Base-by-base conservation (phyloP, 1,140 invertebrate genomes). In the Drosophila littoralis region DNA sequence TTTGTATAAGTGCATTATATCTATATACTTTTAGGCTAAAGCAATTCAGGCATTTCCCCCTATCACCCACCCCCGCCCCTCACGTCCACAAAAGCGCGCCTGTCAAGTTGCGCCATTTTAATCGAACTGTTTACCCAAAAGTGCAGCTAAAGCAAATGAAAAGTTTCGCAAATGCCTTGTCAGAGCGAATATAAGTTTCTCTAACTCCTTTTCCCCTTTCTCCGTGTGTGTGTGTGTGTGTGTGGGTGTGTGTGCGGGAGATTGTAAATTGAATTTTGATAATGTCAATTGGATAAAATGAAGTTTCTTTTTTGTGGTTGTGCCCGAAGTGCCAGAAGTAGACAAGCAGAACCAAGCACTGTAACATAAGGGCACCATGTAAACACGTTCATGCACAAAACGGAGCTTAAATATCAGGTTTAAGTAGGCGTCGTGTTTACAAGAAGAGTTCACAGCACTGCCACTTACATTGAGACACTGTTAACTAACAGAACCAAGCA, bases 211-310 rank as follows among this genome's bases (percentile, higher is more conserved):
- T 35, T 38, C 10, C 22, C 22, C 4, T 28, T 28, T 28, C 22
- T 28, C 22, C 22, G 22, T 12, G 12, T 40, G 38, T 54, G n/a
- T 36, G 32, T 36, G 33, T 54, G 51, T 15, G 22, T 22, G 22
- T 3, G 22, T n/a, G n/a, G n/a, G n/a, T 33, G 51, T 7, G 9
- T 38, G 50, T 32, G 15, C 12, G 5, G 43, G 22, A 85, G 83
- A 88, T 88, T 88, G 69, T 88, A 88, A 88, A 88, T 88, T 88
- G 85, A 88, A 88, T 88, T 89, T 84, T 81, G 84, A 88, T 88
- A 89, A 89, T 89, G 84, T 88, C 84, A 88, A 83, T 89, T 79
- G 76, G 45, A 61, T 68, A 48, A 59, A 65, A 57, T 59, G 72
- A 85, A 85, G 64, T 81, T 85, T 73, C 22, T 69, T 77, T 57